A percentile compares a stretch with the other conserved stretches of the same genome.
These are phyloP conservation scores for Heteromurus nitidus DNA, from an alignment of 2,888 invertebrate genomes.

Conservation along the genomic window DNA sequence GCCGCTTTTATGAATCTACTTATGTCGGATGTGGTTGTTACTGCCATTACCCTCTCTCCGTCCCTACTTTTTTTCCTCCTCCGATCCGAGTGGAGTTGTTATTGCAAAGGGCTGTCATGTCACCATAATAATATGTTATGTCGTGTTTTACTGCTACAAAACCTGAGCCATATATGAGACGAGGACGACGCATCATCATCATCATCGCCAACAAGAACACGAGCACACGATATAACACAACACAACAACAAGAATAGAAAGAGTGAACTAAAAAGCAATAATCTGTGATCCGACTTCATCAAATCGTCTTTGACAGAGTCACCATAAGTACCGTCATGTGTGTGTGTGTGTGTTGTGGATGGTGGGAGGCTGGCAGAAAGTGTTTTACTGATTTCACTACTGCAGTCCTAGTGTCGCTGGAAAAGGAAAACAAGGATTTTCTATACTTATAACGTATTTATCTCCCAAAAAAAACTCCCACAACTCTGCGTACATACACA, in stretches of 20 bases:
- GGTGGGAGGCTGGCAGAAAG: background rate
- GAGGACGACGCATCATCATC: too few relatives aligned
- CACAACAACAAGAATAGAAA: background rate
- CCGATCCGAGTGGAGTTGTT: constrained; percentile 7
- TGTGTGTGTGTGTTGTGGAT: background rate
- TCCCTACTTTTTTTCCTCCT: background rate
- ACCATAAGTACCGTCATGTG: background rate
- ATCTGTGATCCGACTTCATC: constrained; percentile 40
- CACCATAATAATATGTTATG: constrained; percentile 35
- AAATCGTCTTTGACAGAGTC: constrained; percentile 31
- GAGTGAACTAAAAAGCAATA: constrained; percentile 24
- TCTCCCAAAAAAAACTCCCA: background rate
- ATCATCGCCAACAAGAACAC: too few relatives aligned
- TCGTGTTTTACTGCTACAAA: constrained; percentile 39
- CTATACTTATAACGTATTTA: background rate
- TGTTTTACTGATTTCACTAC: background rate
- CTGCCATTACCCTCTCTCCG: too few relatives aligned
- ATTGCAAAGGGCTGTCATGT: constrained; percentile 42
- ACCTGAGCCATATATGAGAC: too few relatives aligned
- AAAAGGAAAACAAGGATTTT: background rate
- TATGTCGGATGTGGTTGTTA: background rate
- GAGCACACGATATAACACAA: background rate
- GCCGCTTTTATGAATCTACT: background rate
- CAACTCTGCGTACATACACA: background rate
- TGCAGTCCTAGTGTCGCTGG: background rate